These are phyloP conservation scores for Branchellion lobata DNA, from an alignment of 2,888 invertebrate species.

Conservation along the genomic window DNA sequence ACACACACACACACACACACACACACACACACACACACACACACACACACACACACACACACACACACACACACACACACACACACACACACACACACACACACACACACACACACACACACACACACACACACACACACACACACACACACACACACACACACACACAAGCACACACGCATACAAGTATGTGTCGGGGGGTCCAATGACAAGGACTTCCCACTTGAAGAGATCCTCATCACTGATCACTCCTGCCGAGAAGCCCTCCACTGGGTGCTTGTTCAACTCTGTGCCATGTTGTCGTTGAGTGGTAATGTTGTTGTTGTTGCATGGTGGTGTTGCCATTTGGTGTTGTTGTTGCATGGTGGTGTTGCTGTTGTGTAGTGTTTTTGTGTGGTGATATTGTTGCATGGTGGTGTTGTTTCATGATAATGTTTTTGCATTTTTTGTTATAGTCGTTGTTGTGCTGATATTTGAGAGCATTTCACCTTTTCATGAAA, in stretches of 20 bases:
- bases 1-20: neutral
- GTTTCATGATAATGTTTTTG: too few relatives aligned
- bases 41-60: conserved; percentile 28
- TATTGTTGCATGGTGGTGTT: too few relatives aligned
- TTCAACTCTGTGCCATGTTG: conserved; percentile 76
- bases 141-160: conserved; percentile 13
- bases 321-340: too few relatives aligned
- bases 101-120: conserved; percentile 3
- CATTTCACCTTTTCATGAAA: too few relatives aligned
- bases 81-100: conserved; percentile 1
- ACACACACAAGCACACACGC: conserved; percentile 62
- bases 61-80: neutral
- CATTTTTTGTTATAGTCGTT: too few relatives aligned
- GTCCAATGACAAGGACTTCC: conserved; percentile 99
- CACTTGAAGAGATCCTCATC: conserved; percentile 99
- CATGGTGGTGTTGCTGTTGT: too few relatives aligned
- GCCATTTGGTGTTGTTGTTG: too few relatives aligned
- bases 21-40: conserved; percentile 15
- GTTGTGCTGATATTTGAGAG: too few relatives aligned
- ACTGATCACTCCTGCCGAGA: conserved; percentile 98
- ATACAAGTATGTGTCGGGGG: conserved; percentile 97
- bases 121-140: conserved; percentile 7
- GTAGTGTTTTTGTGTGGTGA: too few relatives aligned
- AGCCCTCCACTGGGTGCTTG: conserved; percentile 98
- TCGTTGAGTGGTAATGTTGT: neutral